Evolutionary conservation across 1,140 invertebrate genomes (phyloP), one percentile per base, ranked within the genome.

Genomic region (Cotesia glomerata): DNA sequence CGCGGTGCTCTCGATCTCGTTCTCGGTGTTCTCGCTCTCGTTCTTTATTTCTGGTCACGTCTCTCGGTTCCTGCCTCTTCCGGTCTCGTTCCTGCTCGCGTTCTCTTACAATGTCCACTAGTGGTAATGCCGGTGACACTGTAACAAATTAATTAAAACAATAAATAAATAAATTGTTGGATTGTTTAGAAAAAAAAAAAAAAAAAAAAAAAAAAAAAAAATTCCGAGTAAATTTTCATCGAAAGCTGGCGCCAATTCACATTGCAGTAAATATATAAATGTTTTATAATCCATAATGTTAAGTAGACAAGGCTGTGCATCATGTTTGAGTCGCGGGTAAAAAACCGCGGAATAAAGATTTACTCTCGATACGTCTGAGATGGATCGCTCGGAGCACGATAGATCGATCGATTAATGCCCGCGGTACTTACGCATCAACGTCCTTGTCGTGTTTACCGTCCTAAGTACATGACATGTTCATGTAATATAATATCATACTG

Each of bases 1-100:
- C 81, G 16, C 83, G 72, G 13, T 85, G 79, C 54, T 85, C 81
- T 34, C 83, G 71, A 45, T 45, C 39, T 45, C 39, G 39, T 45
- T 45, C 39, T 11, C 39, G 39, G 39, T 45, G 39, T 16, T 85
- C 80, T 34, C 84, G 69, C 52, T 84, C 81, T 8, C 79, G 73
- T 45, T 80, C 59, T 62, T 64, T 74, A 26, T 67, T 65, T 32
- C 71, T 36, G 39, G 7, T 45, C 11, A 54, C 16, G 11, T 67
- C 70, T 63, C 73, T 68, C n/a, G 58, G 72, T 39, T 86, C 78
- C 32, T 26, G 26, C 26, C 77, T 73, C n/a, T 83, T 80, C 16
- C 79, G 67, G 13, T 80, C 80, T 56, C 64, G 71, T 32, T 78
- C 77, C 32, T 75, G 75, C 51, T 77, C 74, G 2, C 75, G 74